These are phyloP conservation scores for Dipus sagitta DNA, from an alignment of 2,797 vertebrate genomes.

Conservation along the genomic window DNA sequence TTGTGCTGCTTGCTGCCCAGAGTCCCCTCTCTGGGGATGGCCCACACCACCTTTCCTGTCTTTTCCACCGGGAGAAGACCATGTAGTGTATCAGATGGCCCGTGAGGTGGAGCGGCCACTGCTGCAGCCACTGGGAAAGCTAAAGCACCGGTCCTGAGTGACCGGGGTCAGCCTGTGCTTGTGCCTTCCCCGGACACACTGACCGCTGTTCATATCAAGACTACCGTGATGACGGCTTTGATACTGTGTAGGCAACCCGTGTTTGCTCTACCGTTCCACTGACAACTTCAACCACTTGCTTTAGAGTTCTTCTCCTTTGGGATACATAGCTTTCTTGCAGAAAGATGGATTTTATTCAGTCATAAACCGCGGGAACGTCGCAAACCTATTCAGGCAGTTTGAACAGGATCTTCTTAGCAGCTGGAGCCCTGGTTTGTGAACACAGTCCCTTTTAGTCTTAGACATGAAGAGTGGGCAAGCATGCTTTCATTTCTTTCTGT, in stretches of 20 bases:
- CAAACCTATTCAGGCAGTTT: fast-evolving
- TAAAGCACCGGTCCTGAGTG: background rate
- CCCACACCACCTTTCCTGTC: background rate
- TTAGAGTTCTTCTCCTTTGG: conserved; percentile 27
- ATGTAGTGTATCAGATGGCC: background rate
- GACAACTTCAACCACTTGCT: background rate
- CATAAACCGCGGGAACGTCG: background rate
- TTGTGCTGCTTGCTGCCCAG: background rate
- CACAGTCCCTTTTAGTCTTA: background rate
- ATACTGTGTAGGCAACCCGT: conserved; percentile 14
- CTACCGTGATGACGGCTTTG: background rate
- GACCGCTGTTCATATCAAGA: background rate
- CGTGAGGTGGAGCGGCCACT: background rate
- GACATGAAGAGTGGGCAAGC: background rate
- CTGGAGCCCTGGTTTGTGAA: background rate
- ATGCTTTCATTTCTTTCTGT: background rate
- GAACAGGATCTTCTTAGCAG: background rate
- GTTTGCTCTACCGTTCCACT: background rate
- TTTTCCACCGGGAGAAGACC: background rate
- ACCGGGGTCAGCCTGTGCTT: background rate
- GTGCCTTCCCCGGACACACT: conserved; percentile 9
- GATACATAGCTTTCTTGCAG: background rate
- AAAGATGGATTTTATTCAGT: conserved; percentile 11
- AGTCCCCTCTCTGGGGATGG: background rate
- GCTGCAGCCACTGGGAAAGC: background rate